Conservation (phyloP, 2,888 invertebrate species). For the Leptura quadrifasciata region DNA sequence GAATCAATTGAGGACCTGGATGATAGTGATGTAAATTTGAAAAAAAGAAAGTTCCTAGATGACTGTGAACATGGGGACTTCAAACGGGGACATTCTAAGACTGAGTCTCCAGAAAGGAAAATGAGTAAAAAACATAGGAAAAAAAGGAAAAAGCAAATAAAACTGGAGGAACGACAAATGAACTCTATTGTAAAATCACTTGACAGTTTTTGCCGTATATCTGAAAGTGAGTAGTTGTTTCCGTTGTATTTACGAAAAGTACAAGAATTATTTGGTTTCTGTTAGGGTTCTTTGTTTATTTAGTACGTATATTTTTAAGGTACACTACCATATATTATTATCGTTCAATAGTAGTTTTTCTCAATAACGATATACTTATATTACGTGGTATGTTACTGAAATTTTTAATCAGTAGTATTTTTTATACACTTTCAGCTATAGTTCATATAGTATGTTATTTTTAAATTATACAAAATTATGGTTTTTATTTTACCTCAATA, state of each 20-base stretch:
- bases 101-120: conserved; percentile 52
- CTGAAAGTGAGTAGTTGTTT: conserved; percentile 63
- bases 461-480: background rate
- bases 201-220: conserved; percentile 68
- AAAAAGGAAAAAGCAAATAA: conserved; percentile 60
- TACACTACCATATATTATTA: conserved; percentile 15
- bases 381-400: background rate
- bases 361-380: conserved; percentile 5
- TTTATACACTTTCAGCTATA: conserved; percentile 19
- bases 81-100: conserved; percentile 54
- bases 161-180: conserved; percentile 63
- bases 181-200: conserved; percentile 66
- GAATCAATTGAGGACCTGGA: conserved; percentile 53
- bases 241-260: background rate
- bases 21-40: conserved; percentile 59
- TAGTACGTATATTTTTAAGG: conserved; percentile 4
- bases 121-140: conserved; percentile 59
- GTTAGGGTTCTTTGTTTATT: conserved; percentile 27
- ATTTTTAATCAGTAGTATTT: background rate
- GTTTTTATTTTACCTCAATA: background rate
- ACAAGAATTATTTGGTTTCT: conserved; percentile 8
- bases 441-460: background rate
- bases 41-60: conserved; percentile 65
- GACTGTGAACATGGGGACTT: conserved; percentile 56
- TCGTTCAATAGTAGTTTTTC: conserved; percentile 3